A percentile compares a stretch with the other conserved stretches of the same genome.
Evolutionary conservation across 2,888 invertebrate genomes (phyloP).

Genomic region (Hermaeophaga mercurialis): DNA sequence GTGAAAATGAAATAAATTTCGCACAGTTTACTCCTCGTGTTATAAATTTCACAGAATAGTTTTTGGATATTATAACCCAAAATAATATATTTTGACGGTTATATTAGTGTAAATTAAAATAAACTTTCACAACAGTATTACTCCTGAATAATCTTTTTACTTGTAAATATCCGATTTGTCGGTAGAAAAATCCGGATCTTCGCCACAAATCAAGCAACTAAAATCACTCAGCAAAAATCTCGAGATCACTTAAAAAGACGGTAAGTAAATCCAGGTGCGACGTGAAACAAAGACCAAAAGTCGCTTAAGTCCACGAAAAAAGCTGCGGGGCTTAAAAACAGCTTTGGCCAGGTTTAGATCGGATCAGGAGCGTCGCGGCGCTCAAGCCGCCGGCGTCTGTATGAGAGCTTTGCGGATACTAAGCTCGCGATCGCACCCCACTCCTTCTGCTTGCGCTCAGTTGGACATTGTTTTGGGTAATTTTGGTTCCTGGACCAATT

Average conservation of each 20-base stretch:
- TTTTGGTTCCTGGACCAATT: too few relatives aligned
- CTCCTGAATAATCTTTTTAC: too few relatives aligned
- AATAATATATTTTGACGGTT: too few relatives aligned
- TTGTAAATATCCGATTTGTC: too few relatives aligned
- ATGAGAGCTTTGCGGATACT: constrained; percentile 58
- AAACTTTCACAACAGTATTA: too few relatives aligned
- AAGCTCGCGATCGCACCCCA: constrained; percentile 47
- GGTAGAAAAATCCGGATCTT: constrained; percentile 24
- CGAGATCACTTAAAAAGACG: constrained; percentile 53
- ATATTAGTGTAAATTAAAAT: too few relatives aligned
- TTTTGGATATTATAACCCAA: too few relatives aligned
- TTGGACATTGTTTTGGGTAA: too few relatives aligned
- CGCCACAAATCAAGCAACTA: constrained; percentile 54
- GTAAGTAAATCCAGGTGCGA: constrained; percentile 57
- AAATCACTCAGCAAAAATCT: constrained; percentile 33
- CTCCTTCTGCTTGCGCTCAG: constrained; percentile 46
- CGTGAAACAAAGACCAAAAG: constrained; percentile 57
- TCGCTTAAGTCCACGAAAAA: constrained; percentile 58
- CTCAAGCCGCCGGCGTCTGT: constrained; percentile 51
- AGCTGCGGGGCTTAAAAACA: constrained; percentile 58
- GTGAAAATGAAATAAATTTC: too few relatives aligned
- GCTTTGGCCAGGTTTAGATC: constrained; percentile 58
- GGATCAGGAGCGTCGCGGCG: constrained; percentile 61
- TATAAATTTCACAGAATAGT: too few relatives aligned
- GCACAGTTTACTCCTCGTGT: too few relatives aligned